These are phyloP conservation scores for Julus scanicus DNA, from an alignment of 2,888 invertebrate genomes.

Conservation along the genomic window DNA sequence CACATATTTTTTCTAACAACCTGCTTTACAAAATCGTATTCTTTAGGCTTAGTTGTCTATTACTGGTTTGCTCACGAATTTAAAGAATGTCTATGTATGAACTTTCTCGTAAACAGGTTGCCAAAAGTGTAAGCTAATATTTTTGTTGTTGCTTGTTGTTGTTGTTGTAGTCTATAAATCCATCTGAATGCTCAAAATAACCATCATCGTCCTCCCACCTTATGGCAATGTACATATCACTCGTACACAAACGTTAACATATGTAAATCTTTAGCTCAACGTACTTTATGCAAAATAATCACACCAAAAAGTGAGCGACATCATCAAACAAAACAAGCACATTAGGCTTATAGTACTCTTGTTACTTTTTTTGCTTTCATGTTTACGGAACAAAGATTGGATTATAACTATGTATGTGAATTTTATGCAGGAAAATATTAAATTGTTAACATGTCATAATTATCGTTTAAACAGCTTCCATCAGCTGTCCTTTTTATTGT, in stretches of 20 bases:
- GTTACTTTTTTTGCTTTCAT: neutral
- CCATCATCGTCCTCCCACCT: neutral
- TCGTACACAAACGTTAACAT: neutral
- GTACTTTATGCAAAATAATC: neutral
- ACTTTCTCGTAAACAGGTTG: neutral
- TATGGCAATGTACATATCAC: neutral
- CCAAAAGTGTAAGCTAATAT: neutral
- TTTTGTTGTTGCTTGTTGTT: neutral
- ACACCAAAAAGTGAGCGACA: neutral
- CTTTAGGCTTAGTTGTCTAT: neutral
- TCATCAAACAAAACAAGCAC: neutral
- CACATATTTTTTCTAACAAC: no score
- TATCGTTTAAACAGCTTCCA: no score
- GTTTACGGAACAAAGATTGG: neutral
- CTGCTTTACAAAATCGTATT: neutral
- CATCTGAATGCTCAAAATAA: neutral
- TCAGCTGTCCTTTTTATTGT: no score
- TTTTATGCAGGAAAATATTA: no score
- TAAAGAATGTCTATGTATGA: neutral
- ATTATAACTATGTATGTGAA: no score
- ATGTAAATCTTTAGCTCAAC: conserved; percentile 12
- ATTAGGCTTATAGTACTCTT: neutral
- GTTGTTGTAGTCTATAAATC: neutral
- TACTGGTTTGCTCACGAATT: neutral
- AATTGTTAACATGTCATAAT: no score